Evolutionary conservation across 2,888 invertebrate genomes (phyloP), one percentile per base, ranked within the genome.

Genomic region (Myopa tessellatipennis): DNA sequence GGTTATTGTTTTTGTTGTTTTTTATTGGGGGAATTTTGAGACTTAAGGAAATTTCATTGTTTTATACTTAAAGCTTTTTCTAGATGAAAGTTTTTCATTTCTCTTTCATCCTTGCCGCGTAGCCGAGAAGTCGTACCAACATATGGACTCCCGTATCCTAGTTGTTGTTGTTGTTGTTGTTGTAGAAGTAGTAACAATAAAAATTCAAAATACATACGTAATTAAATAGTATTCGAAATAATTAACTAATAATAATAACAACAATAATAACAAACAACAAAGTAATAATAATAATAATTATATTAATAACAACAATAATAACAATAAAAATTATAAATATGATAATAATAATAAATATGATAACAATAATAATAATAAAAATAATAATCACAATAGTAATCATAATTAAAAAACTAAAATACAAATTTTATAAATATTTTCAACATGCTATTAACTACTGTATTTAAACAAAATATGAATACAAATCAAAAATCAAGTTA

Each of bases 71-170:
- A 87, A 87, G 85, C 84, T 87, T 45, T 88, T 82, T 87, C 82
- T 61, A 88, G 87, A 87, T 88, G 88, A 85, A 88, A 88, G 85
- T 88, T 87, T 87, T 87, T 88, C 83, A 84, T 83, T 85, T 87
- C 87, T 88, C 84, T 88, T 82, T 87, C 88, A 83, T 85, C 85
- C 86, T 87, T 88, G 85, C 86, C 80, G 83, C 88, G 88, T 83
- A 88, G 88, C 78, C 87, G 77, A 83, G 88, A 88, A 82, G 85
- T 86, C 79, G 88, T 78, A 82, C 86, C 82, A 82, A 88, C 79
- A 85, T 88, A 88, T 82, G 88, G 88, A 85, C 88, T 88, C 83
- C 88, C 88, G 84, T 85, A 88, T 88, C 88, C 88, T 88, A 87
- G 85, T 83, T 79, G 82, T 78, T 67, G 74, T 77, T 74, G 78